A percentile compares a stretch with the other conserved stretches of the same genome.
These are phyloP conservation scores for Drosophila longiperda DNA, from an alignment of 2,888 invertebrate genomes.

Conservation along the genomic window DNA sequence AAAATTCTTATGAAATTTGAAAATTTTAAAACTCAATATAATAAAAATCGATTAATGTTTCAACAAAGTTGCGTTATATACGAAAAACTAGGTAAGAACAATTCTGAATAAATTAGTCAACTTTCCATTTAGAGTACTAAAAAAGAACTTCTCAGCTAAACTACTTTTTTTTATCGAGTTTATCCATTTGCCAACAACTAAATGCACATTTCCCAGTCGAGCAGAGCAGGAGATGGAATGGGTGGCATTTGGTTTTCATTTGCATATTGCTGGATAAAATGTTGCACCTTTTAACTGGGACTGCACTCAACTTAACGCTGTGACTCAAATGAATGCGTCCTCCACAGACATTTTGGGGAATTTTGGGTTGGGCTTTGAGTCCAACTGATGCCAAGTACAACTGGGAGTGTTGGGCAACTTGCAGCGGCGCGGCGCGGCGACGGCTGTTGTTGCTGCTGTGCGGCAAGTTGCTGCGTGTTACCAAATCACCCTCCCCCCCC, in stretches of 20 bases:
- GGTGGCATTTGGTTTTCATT: conserved; percentile 12
- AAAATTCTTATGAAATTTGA: neutral
- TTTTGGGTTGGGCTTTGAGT: conserved; percentile 57
- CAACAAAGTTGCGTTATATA: conserved; percentile 27
- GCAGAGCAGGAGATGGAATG: conserved; percentile 1
- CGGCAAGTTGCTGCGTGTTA: conserved; percentile 36
- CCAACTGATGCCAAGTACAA: conserved; percentile 16
- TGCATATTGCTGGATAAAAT: conserved; percentile 34
- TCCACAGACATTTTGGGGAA: conserved; percentile 56
- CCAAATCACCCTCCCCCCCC: neutral
- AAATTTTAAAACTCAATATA: no score
- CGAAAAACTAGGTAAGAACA: conserved; percentile 1
- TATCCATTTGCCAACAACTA: conserved; percentile 17
- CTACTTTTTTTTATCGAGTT: conserved; percentile 5
- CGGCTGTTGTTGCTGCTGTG: conserved; percentile 11
- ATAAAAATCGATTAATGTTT: conserved; percentile 8
- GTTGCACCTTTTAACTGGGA: conserved; percentile 47
- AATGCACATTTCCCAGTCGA: conserved; percentile 10
- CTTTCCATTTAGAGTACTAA: conserved; percentile 11
- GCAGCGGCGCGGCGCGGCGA: conserved; percentile 13
- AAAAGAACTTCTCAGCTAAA: conserved; percentile 26
- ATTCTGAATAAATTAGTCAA: conserved; percentile 32
- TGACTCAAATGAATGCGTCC: conserved; percentile 60
- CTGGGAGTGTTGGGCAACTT: conserved; percentile 29
- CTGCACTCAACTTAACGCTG: conserved; percentile 66